These are phyloP conservation scores for Araneus ventricosus DNA, from an alignment of 1,140 invertebrate species.

Conservation along the genomic window DNA sequence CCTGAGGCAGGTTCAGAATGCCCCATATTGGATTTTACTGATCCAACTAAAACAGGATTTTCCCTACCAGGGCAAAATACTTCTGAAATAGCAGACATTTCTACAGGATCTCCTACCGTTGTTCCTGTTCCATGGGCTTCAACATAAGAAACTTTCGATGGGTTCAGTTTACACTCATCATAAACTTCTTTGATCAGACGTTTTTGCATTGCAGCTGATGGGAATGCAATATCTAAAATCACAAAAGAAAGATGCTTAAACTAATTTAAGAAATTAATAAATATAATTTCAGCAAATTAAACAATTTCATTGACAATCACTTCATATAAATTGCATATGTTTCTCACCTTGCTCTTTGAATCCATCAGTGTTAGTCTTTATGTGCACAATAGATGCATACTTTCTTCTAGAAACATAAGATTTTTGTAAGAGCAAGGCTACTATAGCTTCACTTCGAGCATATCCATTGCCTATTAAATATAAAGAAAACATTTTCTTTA, in stretches of 20 bases:
- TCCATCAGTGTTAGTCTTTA: conserved; percentile 94
- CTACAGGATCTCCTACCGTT: conserved; percentile 96
- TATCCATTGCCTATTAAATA: conserved; percentile 87
- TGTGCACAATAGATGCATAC: conserved; percentile 85
- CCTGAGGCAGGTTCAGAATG: conserved; percentile 95
- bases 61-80: conserved; percentile 93
- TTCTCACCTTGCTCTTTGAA: conserved; percentile 89
- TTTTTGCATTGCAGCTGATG: conserved; percentile 78
- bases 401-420: conserved; percentile 80
- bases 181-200: conserved; percentile 79
- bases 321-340: background rate
- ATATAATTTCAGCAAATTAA: background rate
- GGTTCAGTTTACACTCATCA: conserved; percentile 79
- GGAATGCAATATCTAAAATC: conserved; percentile 80
- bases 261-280: background rate
- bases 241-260: background rate
- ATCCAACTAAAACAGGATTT: conserved; percentile 92
- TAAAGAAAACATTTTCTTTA: no score
- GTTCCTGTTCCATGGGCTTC: conserved; percentile 82
- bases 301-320: background rate
- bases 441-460: conserved; percentile 85
- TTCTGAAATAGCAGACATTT: conserved; percentile 95
- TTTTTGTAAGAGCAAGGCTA: conserved; percentile 82
- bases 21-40: conserved; percentile 98
- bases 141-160: conserved; percentile 79